phyloP scores from a whole-genome alignment of 2,113 vertebrate species.

The Nothocercus nigrocapillus region DNA sequence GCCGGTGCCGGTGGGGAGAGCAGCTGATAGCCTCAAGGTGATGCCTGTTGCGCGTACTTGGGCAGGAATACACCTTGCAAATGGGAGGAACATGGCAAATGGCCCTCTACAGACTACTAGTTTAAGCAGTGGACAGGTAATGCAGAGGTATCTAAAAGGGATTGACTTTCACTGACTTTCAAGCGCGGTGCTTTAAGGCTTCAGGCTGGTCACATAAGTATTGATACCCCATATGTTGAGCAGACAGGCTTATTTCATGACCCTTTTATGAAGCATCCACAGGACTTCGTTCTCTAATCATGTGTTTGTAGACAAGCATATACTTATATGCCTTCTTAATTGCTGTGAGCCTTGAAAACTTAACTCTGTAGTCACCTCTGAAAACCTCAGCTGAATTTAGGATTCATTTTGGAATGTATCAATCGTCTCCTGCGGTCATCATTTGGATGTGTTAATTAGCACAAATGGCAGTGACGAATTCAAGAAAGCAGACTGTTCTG shows the following conservation, averaged over 20 bases:
- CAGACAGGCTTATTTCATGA: neutral
- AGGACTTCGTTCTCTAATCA: neutral
- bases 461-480: neutral
- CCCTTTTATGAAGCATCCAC: neutral
- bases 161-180: neutral
- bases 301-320: neutral
- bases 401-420: neutral
- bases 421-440: rapidly evolving
- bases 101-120: neutral
- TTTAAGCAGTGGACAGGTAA: neutral
- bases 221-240: neutral
- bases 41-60: neutral
- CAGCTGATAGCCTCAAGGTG: neutral
- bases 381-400: neutral
- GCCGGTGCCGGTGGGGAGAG: neutral
- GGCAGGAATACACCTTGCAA: neutral
- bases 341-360: neutral
- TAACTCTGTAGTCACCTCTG: neutral
- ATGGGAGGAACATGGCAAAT: neutral
- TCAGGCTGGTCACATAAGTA: neutral
- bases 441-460: neutral
- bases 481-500: neutral
- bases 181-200: neutral
- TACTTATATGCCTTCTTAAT: neutral
- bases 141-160: neutral